Evolutionary conservation across 2,888 invertebrate genomes (phyloP).

Genomic region (Scelioninae gen. 2): DNA sequence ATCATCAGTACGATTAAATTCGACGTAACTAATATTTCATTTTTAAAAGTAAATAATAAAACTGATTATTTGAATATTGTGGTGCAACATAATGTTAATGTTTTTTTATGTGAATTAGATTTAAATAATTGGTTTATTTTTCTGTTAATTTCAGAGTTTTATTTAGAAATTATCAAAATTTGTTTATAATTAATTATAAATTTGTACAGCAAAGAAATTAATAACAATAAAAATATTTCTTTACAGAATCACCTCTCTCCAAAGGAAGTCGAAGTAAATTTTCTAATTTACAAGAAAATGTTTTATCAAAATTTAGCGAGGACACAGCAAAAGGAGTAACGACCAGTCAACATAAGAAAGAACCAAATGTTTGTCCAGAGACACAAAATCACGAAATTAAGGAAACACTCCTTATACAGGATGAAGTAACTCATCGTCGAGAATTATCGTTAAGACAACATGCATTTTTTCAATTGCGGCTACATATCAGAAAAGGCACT

Average conservation of each 20-base stretch:
- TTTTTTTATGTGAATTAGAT: no score
- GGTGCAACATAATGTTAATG: no score
- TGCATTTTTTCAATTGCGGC: conserved; percentile 93
- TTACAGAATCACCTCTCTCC: conserved; percentile 76
- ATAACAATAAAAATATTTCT: no score
- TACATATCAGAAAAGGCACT: conserved; percentile 91
- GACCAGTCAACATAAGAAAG: conserved; percentile 68
- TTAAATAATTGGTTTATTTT: no score
- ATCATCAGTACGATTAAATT: no score
- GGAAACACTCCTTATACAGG: conserved; percentile 71
- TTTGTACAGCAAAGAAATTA: no score
- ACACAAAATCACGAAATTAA: conserved; percentile 55
- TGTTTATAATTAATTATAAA: no score
- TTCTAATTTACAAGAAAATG: conserved; percentile 72
- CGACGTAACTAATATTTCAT: no score
- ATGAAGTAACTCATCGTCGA: conserved; percentile 82
- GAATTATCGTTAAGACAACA: conserved; percentile 88
- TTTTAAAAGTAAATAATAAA: no score
- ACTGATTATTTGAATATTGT: no score
- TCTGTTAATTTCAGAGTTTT: no score
- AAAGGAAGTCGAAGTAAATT: conserved; percentile 72
- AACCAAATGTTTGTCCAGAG: conserved; percentile 58
- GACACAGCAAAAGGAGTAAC: conserved; percentile 75
- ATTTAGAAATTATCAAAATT: no score
- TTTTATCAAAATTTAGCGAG: conserved; percentile 67